A percentile compares a stretch with the other conserved stretches of the same genome.
These are phyloP conservation scores for Pogonomyrmex californicus DNA, from an alignment of 1,140 invertebrate genomes.

Conservation along the genomic window DNA sequence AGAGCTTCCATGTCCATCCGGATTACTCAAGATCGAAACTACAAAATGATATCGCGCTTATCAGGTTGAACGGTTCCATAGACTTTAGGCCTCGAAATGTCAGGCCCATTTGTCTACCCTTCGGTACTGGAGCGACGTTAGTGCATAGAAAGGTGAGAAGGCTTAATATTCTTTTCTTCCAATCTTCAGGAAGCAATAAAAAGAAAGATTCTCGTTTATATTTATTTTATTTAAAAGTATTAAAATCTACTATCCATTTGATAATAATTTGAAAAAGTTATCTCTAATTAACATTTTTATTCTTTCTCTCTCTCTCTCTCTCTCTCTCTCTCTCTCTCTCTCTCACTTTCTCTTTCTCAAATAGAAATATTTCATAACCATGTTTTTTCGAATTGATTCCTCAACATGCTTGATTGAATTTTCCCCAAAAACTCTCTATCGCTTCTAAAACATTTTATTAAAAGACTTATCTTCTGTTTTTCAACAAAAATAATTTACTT, in stretches of 20 bases:
- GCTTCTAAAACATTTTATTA: not conserved
- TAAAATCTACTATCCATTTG: not conserved
- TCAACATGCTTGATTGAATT: not conserved
- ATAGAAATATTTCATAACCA: not conserved
- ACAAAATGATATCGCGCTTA: slow-evolving; percentile 89
- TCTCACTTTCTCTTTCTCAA: not conserved
- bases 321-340: not conserved
- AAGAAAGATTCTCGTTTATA: not conserved
- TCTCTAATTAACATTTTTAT: not conserved
- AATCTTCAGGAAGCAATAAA: not conserved
- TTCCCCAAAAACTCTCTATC: not conserved
- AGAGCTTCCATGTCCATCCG: slow-evolving; percentile 87
- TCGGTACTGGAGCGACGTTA: slow-evolving; percentile 77
- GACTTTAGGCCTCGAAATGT: slow-evolving; percentile 86
- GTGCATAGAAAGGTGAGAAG: slow-evolving; percentile 71
- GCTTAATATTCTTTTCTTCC: not conserved
- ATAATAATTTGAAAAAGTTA: not conserved
- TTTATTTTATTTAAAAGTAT: not conserved
- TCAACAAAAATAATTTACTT: not conserved
- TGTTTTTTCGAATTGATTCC: not conserved
- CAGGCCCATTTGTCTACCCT: slow-evolving; percentile 88
- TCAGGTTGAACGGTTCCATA: slow-evolving; percentile 87
- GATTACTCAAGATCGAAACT: slow-evolving; percentile 85
- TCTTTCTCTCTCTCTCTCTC: not conserved
- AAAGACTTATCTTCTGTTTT: not conserved